These are phyloP conservation scores for Osmerus eperlanus DNA, from an alignment of 2,113 vertebrate species.

Conservation along the genomic window DNA sequence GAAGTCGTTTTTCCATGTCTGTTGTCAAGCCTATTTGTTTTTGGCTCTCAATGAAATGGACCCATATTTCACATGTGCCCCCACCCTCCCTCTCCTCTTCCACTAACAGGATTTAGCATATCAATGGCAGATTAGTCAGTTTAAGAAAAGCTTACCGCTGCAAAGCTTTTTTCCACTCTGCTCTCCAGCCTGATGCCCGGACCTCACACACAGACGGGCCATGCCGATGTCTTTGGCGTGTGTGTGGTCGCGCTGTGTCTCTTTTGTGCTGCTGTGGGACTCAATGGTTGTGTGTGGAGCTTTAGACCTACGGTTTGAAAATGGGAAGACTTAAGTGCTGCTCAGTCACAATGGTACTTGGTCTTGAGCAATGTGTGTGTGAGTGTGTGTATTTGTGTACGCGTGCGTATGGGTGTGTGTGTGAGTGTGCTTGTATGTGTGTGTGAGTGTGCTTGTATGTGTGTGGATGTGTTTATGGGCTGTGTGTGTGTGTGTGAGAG, in stretches of 20 bases:
- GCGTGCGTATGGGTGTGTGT: background rate
- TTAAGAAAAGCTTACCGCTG: conserved; percentile 68
- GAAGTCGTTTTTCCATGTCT: conserved; percentile 6
- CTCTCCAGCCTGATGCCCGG: conserved; percentile 64
- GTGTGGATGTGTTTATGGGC: background rate
- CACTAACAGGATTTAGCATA: conserved; percentile 69
- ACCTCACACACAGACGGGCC: conserved; percentile 66
- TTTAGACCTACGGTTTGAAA: conserved; percentile 31
- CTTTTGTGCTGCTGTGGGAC: conserved; percentile 5
- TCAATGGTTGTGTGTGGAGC: conserved; percentile 41
- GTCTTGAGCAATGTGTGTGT: conserved; percentile 28
- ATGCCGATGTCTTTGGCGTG: conserved; percentile 51
- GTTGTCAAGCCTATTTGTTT: conserved; percentile 38
- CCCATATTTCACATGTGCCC: conserved; percentile 39
- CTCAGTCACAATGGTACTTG: conserved; percentile 48
- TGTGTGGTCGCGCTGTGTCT: conserved; percentile 55
- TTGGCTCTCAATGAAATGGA: conserved; percentile 25
- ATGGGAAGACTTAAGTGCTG: conserved; percentile 58
- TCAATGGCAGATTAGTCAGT: conserved; percentile 68
- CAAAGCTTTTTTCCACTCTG: conserved; percentile 68
- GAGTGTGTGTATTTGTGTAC: conserved; percentile 7
- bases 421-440: background rate
- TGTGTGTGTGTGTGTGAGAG: background rate
- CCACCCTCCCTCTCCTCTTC: conserved; percentile 27
- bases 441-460: background rate